A percentile compares a stretch with the other conserved stretches of the same genome.
These are phyloP conservation scores for Smutsia temminckii DNA, from an alignment of 2,797 vertebrate species.

Conservation along the genomic window DNA sequence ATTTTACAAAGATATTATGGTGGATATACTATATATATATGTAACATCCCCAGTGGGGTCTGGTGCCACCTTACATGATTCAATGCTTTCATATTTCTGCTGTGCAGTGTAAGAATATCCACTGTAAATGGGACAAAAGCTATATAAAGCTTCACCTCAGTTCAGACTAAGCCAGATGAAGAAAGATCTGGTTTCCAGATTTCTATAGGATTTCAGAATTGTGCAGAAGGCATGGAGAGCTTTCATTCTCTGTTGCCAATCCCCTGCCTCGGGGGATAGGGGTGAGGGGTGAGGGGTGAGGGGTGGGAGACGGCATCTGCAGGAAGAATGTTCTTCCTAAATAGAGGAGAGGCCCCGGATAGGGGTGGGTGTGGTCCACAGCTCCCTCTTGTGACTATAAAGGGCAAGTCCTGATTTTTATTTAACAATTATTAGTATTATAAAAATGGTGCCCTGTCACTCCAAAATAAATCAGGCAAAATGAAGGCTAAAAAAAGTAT, in stretches of 20 bases:
- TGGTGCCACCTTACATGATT: neutral
- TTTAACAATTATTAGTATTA: neutral
- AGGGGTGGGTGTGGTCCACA: neutral
- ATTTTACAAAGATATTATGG: neutral
- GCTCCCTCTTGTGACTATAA: neutral
- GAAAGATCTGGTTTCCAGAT: neutral
- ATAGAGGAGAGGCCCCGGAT: neutral
- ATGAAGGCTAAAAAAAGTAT: neutral
- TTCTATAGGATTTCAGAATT: neutral
- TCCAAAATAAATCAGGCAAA: conserved; percentile 44
- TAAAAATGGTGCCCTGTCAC: neutral
- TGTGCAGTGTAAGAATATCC: neutral
- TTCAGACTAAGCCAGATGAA: neutral
- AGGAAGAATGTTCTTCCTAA: neutral
- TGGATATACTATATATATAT: neutral
- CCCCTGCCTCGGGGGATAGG: neutral
- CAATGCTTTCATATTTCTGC: neutral
- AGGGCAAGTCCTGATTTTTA: conserved; percentile 7
- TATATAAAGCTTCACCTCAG: neutral
- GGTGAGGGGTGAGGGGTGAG: neutral
- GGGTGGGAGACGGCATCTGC: neutral
- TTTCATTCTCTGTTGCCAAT: neutral
- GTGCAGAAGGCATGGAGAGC: neutral
- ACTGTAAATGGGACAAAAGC: neutral
- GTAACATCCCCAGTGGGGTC: no score